Evolutionary conservation across 2,113 vertebrate genomes (phyloP).

Genomic region (Coryphaenoides rupestris): DNA sequence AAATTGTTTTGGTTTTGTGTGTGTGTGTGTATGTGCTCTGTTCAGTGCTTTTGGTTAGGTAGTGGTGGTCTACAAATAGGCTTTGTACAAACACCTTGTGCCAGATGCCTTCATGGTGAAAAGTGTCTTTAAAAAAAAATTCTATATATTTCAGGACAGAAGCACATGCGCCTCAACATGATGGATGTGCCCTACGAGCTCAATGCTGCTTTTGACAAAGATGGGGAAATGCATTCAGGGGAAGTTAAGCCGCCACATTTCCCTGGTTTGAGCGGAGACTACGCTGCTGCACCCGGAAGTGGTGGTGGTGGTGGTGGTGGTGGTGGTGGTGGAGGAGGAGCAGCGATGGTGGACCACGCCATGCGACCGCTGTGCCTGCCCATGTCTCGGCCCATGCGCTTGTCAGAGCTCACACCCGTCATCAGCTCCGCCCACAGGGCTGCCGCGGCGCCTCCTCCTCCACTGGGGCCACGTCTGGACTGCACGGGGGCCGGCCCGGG

Average conservation of each 20-base stretch:
- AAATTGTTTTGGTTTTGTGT: too few relatives aligned
- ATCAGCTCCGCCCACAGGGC: conserved; percentile 87
- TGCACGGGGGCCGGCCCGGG: conserved; percentile 57
- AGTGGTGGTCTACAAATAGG: too few relatives aligned
- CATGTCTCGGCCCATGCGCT: conserved; percentile 80
- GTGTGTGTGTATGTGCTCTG: conserved; percentile 16
- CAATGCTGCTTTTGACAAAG: conserved; percentile 83
- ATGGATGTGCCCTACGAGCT: conserved; percentile 87
- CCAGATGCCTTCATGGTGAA: too few relatives aligned
- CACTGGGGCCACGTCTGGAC: conserved; percentile 81
- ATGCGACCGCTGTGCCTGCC: conserved; percentile 69
- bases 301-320: conserved; percentile 38
- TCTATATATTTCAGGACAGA: conserved; percentile 81
- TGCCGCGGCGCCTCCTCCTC: conserved; percentile 79
- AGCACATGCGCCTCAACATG: conserved; percentile 88
- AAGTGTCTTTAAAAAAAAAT: not conserved
- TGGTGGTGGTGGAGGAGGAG: too few relatives aligned
- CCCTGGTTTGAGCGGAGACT: conserved; percentile 72
- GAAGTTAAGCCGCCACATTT: conserved; percentile 57
- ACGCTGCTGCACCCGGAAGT: conserved; percentile 54
- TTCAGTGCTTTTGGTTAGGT: too few relatives aligned
- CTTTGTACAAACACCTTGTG: too few relatives aligned
- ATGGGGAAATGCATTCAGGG: conserved; percentile 76
- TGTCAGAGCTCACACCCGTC: conserved; percentile 85
- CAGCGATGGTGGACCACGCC: conserved; percentile 54